Evolutionary conservation across 2,797 vertebrate genomes (phyloP).

Genomic region (Pseudochromis fuscus): DNA sequence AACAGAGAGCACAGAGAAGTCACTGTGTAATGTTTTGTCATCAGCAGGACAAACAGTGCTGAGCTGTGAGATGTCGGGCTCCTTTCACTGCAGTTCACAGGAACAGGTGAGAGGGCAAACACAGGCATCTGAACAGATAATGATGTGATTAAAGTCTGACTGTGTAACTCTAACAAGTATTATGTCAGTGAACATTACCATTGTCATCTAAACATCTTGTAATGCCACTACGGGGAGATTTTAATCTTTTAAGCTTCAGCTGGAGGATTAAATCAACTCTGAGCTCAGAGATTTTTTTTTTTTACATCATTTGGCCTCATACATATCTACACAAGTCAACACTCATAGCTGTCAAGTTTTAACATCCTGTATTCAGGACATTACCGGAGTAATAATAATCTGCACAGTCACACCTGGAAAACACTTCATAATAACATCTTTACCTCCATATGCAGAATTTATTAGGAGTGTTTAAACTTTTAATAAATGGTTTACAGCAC

Average conservation of each 20-base stretch:
- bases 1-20: slow-evolving; percentile 59
- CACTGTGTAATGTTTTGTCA: slow-evolving; percentile 76
- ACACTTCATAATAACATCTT: too few species aligned
- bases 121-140: slow-evolving; percentile 29
- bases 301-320: slow-evolving; percentile 1
- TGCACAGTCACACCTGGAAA: too few species aligned
- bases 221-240: background rate
- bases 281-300: slow-evolving; percentile 11
- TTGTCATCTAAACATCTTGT: background rate
- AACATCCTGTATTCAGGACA: too few species aligned
- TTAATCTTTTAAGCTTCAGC: background rate
- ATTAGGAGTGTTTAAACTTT: background rate
- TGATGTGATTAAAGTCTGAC: slow-evolving; percentile 11
- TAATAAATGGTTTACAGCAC: background rate
- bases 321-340: background rate
- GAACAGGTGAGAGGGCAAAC: slow-evolving; percentile 39
- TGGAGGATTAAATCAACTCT: background rate
- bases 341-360: too few species aligned
- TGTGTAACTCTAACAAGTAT: background rate
- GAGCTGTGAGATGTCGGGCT: slow-evolving; percentile 38
- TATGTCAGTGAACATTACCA: background rate
- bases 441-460: background rate
- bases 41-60: slow-evolving; percentile 67
- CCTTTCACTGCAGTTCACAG: slow-evolving; percentile 35
- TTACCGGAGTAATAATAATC: too few species aligned